A percentile compares a stretch with the other conserved stretches of the same genome.
Evolutionary conservation across 2,888 invertebrate genomes (phyloP).

Genomic region (Neuroscelio doddi): DNA sequence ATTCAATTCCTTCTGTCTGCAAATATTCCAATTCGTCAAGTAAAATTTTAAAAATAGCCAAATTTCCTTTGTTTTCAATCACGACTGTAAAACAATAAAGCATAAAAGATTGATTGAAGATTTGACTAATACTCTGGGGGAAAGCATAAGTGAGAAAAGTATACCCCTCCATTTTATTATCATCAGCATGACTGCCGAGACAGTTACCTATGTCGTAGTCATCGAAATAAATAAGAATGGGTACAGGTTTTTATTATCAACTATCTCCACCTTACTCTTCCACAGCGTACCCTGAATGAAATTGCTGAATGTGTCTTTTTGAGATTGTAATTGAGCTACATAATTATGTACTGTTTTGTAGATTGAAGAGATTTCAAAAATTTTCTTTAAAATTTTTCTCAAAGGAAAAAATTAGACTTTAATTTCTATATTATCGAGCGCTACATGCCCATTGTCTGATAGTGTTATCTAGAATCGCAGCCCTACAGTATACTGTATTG

Average conservation of each 20-base stretch:
- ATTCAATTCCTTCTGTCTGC: slow-evolving; percentile 28
- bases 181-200: slow-evolving; percentile 34
- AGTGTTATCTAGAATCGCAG: no score
- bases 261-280: slow-evolving; percentile 1
- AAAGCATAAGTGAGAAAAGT: slow-evolving; percentile 26
- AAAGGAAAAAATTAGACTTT: slow-evolving; percentile 33
- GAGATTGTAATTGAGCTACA: slow-evolving; percentile 5
- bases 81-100: slow-evolving; percentile 24
- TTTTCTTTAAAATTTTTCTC: slow-evolving; percentile 21
- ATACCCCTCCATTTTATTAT: slow-evolving; percentile 32
- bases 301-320: slow-evolving; percentile 4
- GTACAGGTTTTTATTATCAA: slow-evolving; percentile 2
- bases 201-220: slow-evolving; percentile 27
- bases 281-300: slow-evolving; percentile 9
- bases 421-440: no score
- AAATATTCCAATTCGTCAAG: slow-evolving; percentile 39
- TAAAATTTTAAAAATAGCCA: slow-evolving; percentile 18
- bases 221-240: slow-evolving; percentile 25
- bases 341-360: slow-evolving; percentile 11
- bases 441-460: no score
- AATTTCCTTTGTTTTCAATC: slow-evolving; percentile 29
- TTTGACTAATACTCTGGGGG: slow-evolving; percentile 22
- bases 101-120: slow-evolving; percentile 20
- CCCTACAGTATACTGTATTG: no score
- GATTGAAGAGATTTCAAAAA: slow-evolving; percentile 24